A percentile compares a stretch with the other conserved stretches of the same genome.
Conservation (phyloP, 2,113 vertebrate genomes). For the Oostethus manadensis region DNA sequence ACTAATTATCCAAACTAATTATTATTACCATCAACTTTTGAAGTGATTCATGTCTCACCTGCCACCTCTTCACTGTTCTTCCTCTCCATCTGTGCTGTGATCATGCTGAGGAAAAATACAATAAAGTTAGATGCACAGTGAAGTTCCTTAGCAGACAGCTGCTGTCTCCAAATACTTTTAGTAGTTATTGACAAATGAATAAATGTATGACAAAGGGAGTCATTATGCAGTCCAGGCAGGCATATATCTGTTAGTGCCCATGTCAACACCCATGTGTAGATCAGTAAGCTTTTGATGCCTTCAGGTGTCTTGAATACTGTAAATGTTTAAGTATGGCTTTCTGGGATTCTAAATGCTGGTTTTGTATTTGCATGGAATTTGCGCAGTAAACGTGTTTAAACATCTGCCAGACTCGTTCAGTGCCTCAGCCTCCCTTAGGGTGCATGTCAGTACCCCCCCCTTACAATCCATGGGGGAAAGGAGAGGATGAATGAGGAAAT, state of each 20-base stretch:
- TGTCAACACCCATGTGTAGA: slow-evolving; percentile 26
- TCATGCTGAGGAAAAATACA: slow-evolving; percentile 66
- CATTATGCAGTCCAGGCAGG: slow-evolving; percentile 55
- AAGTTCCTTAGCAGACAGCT: slow-evolving; percentile 62
- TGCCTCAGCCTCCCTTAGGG: slow-evolving; percentile 28
- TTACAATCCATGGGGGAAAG: slow-evolving; percentile 14
- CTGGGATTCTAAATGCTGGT: background rate
- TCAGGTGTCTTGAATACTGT: slow-evolving; percentile 49
- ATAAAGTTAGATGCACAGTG: slow-evolving; percentile 58
- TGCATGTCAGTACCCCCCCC: slow-evolving; percentile 16
- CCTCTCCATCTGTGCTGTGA: slow-evolving; percentile 27
- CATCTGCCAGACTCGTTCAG: slow-evolving; percentile 43
- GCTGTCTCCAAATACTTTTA: slow-evolving; percentile 66
- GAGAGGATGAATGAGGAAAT: slow-evolving; percentile 18
- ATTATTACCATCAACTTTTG: too few species aligned
- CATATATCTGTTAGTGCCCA: slow-evolving; percentile 68
- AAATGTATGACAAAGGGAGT: slow-evolving; percentile 71
- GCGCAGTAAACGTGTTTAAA: slow-evolving; percentile 22
- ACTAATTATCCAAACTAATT: too few species aligned
- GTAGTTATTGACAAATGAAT: slow-evolving; percentile 66
- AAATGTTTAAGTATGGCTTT: slow-evolving; percentile 13
- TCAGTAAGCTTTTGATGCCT: slow-evolving; percentile 56
- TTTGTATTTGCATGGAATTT: background rate
- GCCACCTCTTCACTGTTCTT: slow-evolving; percentile 40
- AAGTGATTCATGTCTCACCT: slow-evolving; percentile 30